phyloP scores from a whole-genome alignment of 2,888 invertebrate genomes.

The Polydrusus pterygomalis region DNA sequence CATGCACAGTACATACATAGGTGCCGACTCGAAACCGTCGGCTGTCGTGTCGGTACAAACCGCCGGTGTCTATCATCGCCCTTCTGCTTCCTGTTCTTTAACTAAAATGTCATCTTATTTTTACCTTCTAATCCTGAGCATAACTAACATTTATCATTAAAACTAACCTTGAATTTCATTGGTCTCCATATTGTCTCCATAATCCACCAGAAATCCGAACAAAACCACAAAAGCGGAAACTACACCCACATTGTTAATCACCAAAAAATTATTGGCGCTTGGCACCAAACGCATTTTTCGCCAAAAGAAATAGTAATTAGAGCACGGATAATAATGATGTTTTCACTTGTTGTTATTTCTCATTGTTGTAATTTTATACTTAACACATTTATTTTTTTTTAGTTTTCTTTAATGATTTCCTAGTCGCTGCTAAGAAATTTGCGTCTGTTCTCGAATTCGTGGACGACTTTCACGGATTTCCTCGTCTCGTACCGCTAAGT shows the following conservation, averaged over 20 bases:
- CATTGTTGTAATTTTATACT: slow-evolving; percentile 37
- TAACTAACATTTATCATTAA: not conserved
- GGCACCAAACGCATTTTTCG: slow-evolving; percentile 42
- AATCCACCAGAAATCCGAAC: slow-evolving; percentile 39
- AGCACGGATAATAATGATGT: slow-evolving; percentile 36
- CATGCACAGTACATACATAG: too few species aligned
- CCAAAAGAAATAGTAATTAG: slow-evolving; percentile 31
- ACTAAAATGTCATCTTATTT: too few species aligned
- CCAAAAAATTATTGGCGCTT: slow-evolving; percentile 19
- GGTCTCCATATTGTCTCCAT: slow-evolving; percentile 10
- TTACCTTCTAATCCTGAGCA: too few species aligned
- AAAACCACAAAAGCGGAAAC: slow-evolving; percentile 36
- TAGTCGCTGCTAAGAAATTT: not conserved
- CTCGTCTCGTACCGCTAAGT: not conserved
- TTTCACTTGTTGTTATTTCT: slow-evolving; percentile 42
- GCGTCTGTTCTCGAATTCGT: not conserved
- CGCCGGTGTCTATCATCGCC: too few species aligned
- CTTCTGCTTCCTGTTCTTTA: too few species aligned
- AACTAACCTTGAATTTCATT: slow-evolving; percentile 49
- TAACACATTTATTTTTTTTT: slow-evolving; percentile 28
- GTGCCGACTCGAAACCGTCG: too few species aligned
- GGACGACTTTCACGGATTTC: too few species aligned
- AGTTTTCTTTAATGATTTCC: slow-evolving; percentile 2
- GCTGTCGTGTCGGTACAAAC: too few species aligned
- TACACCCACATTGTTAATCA: slow-evolving; percentile 32